Evolutionary conservation across 2,888 invertebrate genomes (phyloP), one percentile per base, ranked within the genome.

Genomic region (Xanthia togata): DNA sequence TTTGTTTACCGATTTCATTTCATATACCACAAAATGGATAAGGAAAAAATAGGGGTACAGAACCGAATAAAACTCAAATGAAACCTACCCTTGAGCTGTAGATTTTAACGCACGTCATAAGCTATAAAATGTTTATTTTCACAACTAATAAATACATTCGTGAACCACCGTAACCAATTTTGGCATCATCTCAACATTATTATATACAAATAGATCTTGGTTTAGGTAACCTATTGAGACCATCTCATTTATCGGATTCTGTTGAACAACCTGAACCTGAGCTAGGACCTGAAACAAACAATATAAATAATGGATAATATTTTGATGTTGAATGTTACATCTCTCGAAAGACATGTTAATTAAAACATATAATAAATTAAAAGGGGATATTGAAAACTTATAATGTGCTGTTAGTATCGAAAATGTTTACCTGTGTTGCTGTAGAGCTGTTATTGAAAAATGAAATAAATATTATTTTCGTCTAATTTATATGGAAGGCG

Each of bases 231-330:
- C 87, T 89, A 89, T 83, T 83, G 75, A 89, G 73, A 83, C 76
- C 79, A 80, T 83, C 88, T 95, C 93, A 96, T 92, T 96, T 96
- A 87, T 95, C 96, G 69, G 97, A 97, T 91, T 97, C 97, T 78
- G 97, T 97, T 65, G 97, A 97, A 91, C 97, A 97, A 35, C 97
- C 97, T 64, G 97, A 97, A 73, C 97, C 97, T 60, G 97, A 97
- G 93, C 97, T 97, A 78, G 95, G 96, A 91, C 97, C 97, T 97
- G 95, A 67, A 92, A 94, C 89, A 80, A 80, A 79, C 81, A 83
- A 89, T 81, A 84, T 23, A 53, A 47, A 55, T 12, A 67, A 38
- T 41, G 3, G 14, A 55, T 65, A 38, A 81, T 35, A 31, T 14
- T 65, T 76, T 26, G 17, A 41, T n/a, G n/a, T n/a, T n/a, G n/a